Evolutionary conservation across 2,888 invertebrate genomes (phyloP), one percentile per base, ranked within the genome.

Genomic region (Diarsia rubi): DNA sequence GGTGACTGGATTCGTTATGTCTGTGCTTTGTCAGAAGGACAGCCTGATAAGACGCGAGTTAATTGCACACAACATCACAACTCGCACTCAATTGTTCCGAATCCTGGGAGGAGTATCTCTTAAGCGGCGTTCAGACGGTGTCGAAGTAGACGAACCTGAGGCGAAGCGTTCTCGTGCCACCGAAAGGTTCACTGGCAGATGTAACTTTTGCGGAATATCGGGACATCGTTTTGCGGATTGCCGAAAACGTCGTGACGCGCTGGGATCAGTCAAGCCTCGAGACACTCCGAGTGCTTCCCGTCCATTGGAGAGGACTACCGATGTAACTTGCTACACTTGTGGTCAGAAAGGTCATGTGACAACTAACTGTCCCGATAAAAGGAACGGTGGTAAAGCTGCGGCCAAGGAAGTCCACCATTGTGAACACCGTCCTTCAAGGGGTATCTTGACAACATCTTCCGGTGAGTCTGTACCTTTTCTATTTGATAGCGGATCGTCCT

Each of bases 1-100:
- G 0, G 60, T 37, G 0, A 63, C 73, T 2, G 73, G 73, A 49
- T 68, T 73, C 8, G 68, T 60, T 1, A 64, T 57, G 4, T 74
- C 78, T 0, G 73, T 73, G 2, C 19, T 78, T 8, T 70, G 37
- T 9, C 69, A 69, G 16, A 52, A 54, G 21, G 63, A 64, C n/a
- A 12, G 11, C 16, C 21, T 64, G 44, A 64, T 69, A 62, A 37
- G 60, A 0, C 11, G 69, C 8, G 69, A 69, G 5, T 5, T 69
- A 1, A 60, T 16, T 11, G 12, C 70, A 0, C 44, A 71, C 16
- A 14, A 12, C 1, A 21, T 70, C 11, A 19, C 62, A 0, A 70
- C 69, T 2, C n/a, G 52, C 9, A 21, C 70, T n/a, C 63, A 64
- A 16, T n/a, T 64, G 0, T 64, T 14, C 19, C n/a, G 70, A n/a